A percentile compares a stretch with the other conserved stretches of the same genome.
Conservation (phyloP, 2,888 invertebrate species). For the Dynastes hyllus region DNA sequence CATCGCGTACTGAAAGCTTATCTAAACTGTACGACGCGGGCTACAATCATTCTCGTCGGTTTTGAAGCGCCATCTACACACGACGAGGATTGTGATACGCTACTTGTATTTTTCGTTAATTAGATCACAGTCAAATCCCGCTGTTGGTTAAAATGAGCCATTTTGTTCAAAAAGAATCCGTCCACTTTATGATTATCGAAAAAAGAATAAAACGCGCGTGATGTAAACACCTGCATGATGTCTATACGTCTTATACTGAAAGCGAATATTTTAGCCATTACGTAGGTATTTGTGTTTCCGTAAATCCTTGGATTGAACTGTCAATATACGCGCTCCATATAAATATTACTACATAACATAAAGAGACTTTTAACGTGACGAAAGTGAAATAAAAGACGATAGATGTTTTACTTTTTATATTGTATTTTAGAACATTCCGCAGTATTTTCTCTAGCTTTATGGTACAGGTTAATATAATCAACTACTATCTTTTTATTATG, state of each 20-base stretch:
- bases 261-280: conserved; percentile 29
- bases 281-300: conserved; percentile 14
- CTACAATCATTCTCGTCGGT: conserved; percentile 81
- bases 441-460: conserved; percentile 53
- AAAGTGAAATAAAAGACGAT: conserved; percentile 34
- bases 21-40: conserved; percentile 93
- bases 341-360: conserved; percentile 18
- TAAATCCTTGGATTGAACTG: conserved; percentile 23
- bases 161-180: conserved; percentile 16
- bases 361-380: conserved; percentile 34
- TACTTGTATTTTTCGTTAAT: conserved; percentile 23
- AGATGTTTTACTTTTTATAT: conserved; percentile 41
- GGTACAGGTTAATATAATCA: conserved; percentile 60
- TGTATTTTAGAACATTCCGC: conserved; percentile 27
- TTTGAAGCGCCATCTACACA: conserved; percentile 60
- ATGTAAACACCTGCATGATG: conserved; percentile 25
- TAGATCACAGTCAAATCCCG: conserved; percentile 27
- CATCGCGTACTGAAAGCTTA: conserved; percentile 81
- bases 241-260: not conserved
- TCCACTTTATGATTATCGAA: conserved; percentile 9
- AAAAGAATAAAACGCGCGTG: conserved; percentile 22
- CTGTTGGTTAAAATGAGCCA: conserved; percentile 15
- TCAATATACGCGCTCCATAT: conserved; percentile 27
- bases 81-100: conserved; percentile 36
- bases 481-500: conserved; percentile 17